A percentile compares a stretch with the other conserved stretches of the same genome.
These are phyloP conservation scores for Pedionomus torquatus DNA, from an alignment of 2,113 vertebrate genomes.

Conservation along the genomic window DNA sequence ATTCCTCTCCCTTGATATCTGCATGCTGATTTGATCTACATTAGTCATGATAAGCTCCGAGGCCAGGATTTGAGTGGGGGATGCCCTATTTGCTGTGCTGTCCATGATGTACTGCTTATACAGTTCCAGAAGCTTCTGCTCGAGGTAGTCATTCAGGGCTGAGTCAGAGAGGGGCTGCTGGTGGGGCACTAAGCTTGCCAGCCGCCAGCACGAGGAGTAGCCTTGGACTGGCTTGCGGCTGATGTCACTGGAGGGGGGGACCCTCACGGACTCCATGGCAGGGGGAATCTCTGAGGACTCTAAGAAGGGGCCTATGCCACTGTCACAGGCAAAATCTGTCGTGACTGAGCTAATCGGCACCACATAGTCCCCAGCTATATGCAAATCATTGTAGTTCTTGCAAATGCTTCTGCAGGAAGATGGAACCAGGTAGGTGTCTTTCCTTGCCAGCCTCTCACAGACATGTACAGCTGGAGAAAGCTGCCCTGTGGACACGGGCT, in stretches of 20 bases:
- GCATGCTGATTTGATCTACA: conserved; percentile 91
- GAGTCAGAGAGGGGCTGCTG: conserved; percentile 92
- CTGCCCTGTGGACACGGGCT: conserved; percentile 46
- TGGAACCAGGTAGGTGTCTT: conserved; percentile 88
- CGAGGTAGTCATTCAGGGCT: conserved; percentile 89
- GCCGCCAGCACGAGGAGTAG: conserved; percentile 83
- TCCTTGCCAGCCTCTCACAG: conserved; percentile 65
- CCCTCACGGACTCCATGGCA: conserved; percentile 74
- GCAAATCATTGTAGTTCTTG: conserved; percentile 93
- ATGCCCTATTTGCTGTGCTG: conserved; percentile 74
- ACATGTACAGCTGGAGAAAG: conserved; percentile 69
- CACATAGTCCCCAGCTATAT: conserved; percentile 92
- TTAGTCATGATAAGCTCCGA: conserved; percentile 91
- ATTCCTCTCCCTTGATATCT: conserved; percentile 90
- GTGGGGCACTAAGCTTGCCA: conserved; percentile 79
- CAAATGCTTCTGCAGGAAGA: conserved; percentile 94
- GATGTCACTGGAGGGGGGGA: neutral
- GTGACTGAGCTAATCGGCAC: conserved; percentile 81
- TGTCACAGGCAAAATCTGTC: conserved; percentile 74
- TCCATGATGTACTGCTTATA: conserved; percentile 95
- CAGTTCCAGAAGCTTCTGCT: conserved; percentile 91
- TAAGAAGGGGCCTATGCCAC: conserved; percentile 84
- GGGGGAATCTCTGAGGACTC: conserved; percentile 89
- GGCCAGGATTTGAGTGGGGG: conserved; percentile 84
- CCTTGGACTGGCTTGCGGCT: conserved; percentile 54